A percentile compares a stretch with the other conserved stretches of the same genome.
Evolutionary conservation across 2,113 vertebrate genomes (phyloP).

Genomic region (Cephalopholis sonnerati): DNA sequence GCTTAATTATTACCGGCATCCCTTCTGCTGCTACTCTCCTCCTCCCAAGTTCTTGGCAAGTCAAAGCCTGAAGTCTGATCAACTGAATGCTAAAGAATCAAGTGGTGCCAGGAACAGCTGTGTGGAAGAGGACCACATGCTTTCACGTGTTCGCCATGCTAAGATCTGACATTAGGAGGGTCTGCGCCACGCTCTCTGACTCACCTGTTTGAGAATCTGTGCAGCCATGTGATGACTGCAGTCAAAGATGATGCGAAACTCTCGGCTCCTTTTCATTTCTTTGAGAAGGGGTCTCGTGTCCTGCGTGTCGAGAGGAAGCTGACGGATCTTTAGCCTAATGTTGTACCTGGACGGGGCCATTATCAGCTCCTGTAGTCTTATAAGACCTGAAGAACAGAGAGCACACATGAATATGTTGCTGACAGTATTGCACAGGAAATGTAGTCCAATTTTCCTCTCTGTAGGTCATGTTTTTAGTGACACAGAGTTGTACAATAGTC

Average conservation of each 20-base stretch:
- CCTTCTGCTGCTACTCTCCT: slow-evolving; percentile 7
- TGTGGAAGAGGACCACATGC: not conserved
- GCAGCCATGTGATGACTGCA: slow-evolving; percentile 97
- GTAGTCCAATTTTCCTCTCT: not conserved
- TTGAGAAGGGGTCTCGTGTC: slow-evolving; percentile 95
- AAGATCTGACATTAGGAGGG: not conserved
- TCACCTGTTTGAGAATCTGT: slow-evolving; percentile 97
- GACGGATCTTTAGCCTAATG: slow-evolving; percentile 97
- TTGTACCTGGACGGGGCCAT: slow-evolving; percentile 98
- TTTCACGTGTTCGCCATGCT: not conserved
- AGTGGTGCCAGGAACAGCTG: not conserved
- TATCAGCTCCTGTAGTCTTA: slow-evolving; percentile 97
- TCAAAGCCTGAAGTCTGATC: slow-evolving; percentile 33
- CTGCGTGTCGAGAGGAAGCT: slow-evolving; percentile 93
- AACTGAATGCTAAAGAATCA: slow-evolving; percentile 3
- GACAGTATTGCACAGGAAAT: not conserved
- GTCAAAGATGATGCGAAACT: slow-evolving; percentile 99
- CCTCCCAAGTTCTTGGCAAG: not conserved
- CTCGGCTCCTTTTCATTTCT: slow-evolving; percentile 97
- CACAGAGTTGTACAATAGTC: not conserved
- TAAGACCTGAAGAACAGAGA: slow-evolving; percentile 88
- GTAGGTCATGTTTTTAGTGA: not conserved
- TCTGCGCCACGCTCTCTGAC: slow-evolving; percentile 28
- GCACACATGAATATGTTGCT: slow-evolving; percentile 12
- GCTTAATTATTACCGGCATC: slow-evolving; percentile 9